Base-by-base conservation (phyloP, 37 sponge, comb jelly and placozoan species). In the Geodia barretti region DNA sequence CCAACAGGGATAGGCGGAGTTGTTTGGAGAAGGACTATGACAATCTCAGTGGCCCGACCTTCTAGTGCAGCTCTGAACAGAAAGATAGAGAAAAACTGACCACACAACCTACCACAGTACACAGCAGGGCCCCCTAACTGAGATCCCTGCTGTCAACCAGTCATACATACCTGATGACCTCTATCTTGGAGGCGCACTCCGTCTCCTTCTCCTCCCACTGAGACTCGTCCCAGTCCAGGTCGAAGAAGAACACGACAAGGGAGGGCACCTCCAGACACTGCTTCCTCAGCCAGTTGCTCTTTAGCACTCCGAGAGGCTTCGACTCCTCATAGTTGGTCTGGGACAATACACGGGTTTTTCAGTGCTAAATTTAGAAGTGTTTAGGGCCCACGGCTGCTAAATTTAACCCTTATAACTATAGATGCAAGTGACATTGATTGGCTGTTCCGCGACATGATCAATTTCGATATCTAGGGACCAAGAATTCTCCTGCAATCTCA, bases 151-250 rank as follows among this genome's bases (percentile, higher is more conserved):
- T n/a, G n/a, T n/a, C n/a, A n/a, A n/a, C n/a, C n/a, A n/a, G 60
- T 20, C 11, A 40, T 32, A 64, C 75, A 2, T 17, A 82, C 85
- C 85, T 74, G 39, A 92, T 87, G 28, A 92, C 90, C 77, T 95
- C 82, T 60, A 97, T 81, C 65, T 92, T 87, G 39, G 96, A 92
- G 33, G 73, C 88, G 39, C 91, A 90, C 63, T 97, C 98, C n/a
- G 74, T 78, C 92, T 92, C 88, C 40, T 74, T 89, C 81, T 92
- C 91, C 5, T 90, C 91, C 96, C 93, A 97, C 36, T 90, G 91
- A 21, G 85, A 78, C 34, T 90, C 91, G 36, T 80, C 69, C 98
- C 98, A 97, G 80, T 97, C 98, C 75, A 97, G 81, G 73, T 97
- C 95, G 77, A 88, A 95, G 85, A 97, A 97, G 75, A 97, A 70